Percentiles rank a stretch among this genome's conserved stretches.
Evolutionary conservation across 2,113 vertebrate species (phyloP).

Genomic region (Nymphicus hollandicus): DNA sequence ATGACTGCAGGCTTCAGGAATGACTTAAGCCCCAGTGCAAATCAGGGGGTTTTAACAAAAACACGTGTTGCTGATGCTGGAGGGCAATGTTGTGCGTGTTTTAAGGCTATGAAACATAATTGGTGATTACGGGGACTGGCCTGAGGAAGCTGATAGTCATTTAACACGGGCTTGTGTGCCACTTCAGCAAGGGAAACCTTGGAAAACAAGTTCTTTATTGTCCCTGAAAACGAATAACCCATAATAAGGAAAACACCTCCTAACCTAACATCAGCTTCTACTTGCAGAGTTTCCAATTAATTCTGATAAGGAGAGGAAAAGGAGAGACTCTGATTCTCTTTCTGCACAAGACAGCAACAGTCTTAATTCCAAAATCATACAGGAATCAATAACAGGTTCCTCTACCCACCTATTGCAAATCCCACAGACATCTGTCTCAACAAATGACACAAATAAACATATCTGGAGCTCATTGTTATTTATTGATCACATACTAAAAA

Average conservation of each 20-base stretch:
- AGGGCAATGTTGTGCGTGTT: background rate
- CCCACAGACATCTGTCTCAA: background rate
- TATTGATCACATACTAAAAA: background rate
- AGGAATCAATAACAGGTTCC: background rate
- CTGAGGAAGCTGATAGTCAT: background rate
- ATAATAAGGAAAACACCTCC: background rate
- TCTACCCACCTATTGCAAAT: background rate
- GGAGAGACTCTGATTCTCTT: background rate
- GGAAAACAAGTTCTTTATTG: background rate
- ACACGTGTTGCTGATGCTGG: slow-evolving; percentile 9
- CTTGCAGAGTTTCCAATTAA: background rate
- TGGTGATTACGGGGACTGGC: background rate
- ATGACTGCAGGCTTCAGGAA: slow-evolving; percentile 18
- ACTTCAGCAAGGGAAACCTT: background rate
- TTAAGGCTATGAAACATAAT: background rate
- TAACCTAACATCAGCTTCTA: background rate
- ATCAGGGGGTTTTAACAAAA: slow-evolving; percentile 8
- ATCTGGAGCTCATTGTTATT: background rate
- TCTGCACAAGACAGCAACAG: background rate
- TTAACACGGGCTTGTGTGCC: background rate
- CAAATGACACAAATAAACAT: background rate
- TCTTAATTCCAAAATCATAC: background rate
- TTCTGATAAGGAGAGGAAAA: background rate
- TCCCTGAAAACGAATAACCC: background rate
- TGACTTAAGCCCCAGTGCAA: slow-evolving; percentile 22